Evolutionary conservation across 2,113 vertebrate genomes (phyloP), one percentile per base, ranked within the genome.

Genomic region (Psilopogon haemacephalus): DNA sequence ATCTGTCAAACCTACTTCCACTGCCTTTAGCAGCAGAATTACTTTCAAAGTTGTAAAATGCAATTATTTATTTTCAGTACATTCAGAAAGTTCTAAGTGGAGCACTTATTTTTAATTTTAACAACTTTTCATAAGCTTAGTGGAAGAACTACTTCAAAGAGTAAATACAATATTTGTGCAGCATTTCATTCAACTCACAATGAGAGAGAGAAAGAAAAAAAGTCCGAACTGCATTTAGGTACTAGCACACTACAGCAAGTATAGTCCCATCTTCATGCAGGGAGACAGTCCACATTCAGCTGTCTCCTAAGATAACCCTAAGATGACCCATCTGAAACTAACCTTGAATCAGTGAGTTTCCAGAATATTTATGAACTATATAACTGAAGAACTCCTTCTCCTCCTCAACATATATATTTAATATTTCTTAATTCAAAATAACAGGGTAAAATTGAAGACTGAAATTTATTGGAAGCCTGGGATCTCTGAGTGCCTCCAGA

Each of bases 1-100:
- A 97, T 97, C 96, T 97, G 95, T 96, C 97, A 97, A 96, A 84
- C 69, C 89, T 90, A 77, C 95, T 96, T 96, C 85, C 81, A 96
- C 80, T 86, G 96, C 83, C 88, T 96, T 96, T 76, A 90, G 90
- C 86, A 91, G 50, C 13, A 96, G 70, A 93, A 95, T 95, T 96
- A 89, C 90, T 88, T 93, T 85, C 75, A 89, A 93, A 88, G 75
- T 75, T 93, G 94, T 70, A 94, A 96, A 93, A 97, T 82, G 88
- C 56, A 96, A 76, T 21, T 4, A 59, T 91, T 94, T 94, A 21
- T 94, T 94, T 72, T 90, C 64, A 54, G 42, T 74, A 69, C 48
- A 65, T 90, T 88, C 89, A 93, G 60, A 89, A 96, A 93, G 75
- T 95, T 97, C 77, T 87, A 75, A 78, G 70, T 35, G 44, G 84